Evolutionary conservation across 2,797 vertebrate species (phyloP).

Genomic region (Nannoperca australis): DNA sequence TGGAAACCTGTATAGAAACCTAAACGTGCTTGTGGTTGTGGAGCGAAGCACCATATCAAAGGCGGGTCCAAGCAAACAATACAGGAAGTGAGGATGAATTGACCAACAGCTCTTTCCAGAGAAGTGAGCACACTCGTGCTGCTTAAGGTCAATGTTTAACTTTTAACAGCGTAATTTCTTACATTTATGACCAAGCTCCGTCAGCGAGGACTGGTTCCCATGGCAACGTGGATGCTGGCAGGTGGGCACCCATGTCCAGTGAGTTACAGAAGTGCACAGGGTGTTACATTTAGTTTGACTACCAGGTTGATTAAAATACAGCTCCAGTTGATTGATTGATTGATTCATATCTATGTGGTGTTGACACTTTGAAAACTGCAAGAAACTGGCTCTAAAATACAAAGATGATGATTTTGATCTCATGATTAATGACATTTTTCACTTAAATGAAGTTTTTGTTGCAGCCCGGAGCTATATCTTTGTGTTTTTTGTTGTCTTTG

Average conservation of each 20-base stretch:
- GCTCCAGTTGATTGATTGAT: too few species aligned
- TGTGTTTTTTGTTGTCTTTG: neutral
- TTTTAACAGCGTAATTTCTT: too few species aligned
- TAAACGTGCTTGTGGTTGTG: neutral
- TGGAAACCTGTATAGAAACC: too few species aligned
- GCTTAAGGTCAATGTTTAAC: neutral
- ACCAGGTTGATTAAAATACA: neutral
- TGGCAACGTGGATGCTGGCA: slow-evolving; percentile 55
- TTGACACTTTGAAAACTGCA: neutral
- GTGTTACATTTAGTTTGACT: neutral
- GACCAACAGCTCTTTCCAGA: neutral
- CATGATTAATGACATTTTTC: too few species aligned
- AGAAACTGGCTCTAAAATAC: too few species aligned
- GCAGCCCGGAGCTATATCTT: neutral
- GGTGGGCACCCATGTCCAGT: neutral
- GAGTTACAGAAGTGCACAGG: neutral
- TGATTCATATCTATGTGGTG: neutral
- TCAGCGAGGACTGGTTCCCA: slow-evolving; percentile 36
- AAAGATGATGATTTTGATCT: too few species aligned
- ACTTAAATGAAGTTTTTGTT: neutral
- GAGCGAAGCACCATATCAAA: neutral
- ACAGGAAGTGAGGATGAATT: slow-evolving; percentile 44
- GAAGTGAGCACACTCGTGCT: neutral
- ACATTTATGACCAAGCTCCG: too few species aligned
- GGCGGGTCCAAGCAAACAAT: neutral